Conservation (phyloP, 2,888 invertebrate genomes). For the Chrysotoxum bicinctum region DNA sequence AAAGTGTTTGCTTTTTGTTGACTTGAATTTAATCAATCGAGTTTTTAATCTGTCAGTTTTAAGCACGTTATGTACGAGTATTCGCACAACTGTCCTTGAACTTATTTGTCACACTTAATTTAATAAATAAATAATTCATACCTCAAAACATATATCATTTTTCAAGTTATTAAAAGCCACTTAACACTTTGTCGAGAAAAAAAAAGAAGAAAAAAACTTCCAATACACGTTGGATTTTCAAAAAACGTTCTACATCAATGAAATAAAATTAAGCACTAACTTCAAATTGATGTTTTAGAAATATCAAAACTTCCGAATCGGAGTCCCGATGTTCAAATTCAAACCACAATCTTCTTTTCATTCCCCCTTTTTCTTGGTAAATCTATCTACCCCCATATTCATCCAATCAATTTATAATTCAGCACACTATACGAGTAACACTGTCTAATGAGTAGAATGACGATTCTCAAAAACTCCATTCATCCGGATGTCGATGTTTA, state of each 20-base stretch:
- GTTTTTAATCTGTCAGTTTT: neutral
- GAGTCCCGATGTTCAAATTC: neutral
- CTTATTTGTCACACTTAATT: neutral
- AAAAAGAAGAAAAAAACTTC: neutral
- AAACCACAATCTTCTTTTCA: neutral
- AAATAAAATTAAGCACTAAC: constrained; percentile 50
- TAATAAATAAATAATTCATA: neutral
- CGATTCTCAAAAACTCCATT: constrained; percentile 48
- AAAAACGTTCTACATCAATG: constrained; percentile 40
- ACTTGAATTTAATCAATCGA: constrained; percentile 12
- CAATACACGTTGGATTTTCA: neutral
- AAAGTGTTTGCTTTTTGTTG: neutral
- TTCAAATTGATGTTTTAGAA: constrained; percentile 27
- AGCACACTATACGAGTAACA: constrained; percentile 23
- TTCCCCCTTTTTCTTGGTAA: constrained; percentile 1
- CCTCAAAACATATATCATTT: constrained; percentile 13
- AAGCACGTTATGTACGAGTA: neutral
- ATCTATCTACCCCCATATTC: constrained; percentile 25
- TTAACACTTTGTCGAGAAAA: neutral
- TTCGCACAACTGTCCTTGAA: constrained; percentile 11
- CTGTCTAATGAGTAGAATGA: constrained; percentile 42
- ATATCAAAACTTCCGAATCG: neutral
- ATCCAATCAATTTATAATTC: constrained; percentile 44
- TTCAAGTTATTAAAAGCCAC: neutral
- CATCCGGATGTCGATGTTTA: constrained; percentile 71